Evolutionary conservation across 1,140 invertebrate genomes (phyloP).

Genomic region (Homalodisca vitripennis): DNA sequence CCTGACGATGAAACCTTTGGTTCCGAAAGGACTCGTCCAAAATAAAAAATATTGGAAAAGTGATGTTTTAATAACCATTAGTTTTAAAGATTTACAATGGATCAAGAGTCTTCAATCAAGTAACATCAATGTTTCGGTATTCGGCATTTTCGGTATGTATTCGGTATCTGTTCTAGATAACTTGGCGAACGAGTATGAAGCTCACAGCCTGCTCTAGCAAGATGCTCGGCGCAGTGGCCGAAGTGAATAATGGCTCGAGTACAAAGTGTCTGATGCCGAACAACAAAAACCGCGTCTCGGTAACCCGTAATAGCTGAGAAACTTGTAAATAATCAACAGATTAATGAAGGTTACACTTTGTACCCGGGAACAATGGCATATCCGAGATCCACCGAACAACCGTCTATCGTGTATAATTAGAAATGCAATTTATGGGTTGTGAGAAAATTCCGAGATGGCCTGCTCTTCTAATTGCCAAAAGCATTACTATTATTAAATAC

Average conservation of each 20-base stretch:
- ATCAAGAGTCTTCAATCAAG: too few species aligned
- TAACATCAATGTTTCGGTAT: too few species aligned
- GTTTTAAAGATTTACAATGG: too few species aligned
- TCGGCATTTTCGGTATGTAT: too few species aligned
- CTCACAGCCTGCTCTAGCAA: too few species aligned
- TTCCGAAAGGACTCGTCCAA: too few species aligned
- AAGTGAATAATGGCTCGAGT: neutral
- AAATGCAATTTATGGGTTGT: constrained; percentile 22
- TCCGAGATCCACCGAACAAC: constrained; percentile 14
- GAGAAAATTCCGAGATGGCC: constrained; percentile 20
- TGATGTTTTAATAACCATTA: too few species aligned
- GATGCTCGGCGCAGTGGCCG: too few species aligned
- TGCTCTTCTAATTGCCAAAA: constrained; percentile 22
- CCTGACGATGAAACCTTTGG: too few species aligned
- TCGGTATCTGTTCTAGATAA: too few species aligned
- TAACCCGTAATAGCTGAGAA: constrained; percentile 1
- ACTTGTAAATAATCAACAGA: constrained; percentile 22
- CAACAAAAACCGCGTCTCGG: neutral
- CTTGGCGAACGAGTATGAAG: too few species aligned
- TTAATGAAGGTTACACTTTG: constrained; percentile 15
- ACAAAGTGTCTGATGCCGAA: neutral
- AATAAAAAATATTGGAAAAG: too few species aligned
- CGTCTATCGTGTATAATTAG: constrained; percentile 21
- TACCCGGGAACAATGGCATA: constrained; percentile 12
- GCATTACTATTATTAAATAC: constrained; percentile 27